These are phyloP conservation scores for Xiphophorus maculatus DNA, from an alignment of 2,113 vertebrate species.

Conservation along the genomic window DNA sequence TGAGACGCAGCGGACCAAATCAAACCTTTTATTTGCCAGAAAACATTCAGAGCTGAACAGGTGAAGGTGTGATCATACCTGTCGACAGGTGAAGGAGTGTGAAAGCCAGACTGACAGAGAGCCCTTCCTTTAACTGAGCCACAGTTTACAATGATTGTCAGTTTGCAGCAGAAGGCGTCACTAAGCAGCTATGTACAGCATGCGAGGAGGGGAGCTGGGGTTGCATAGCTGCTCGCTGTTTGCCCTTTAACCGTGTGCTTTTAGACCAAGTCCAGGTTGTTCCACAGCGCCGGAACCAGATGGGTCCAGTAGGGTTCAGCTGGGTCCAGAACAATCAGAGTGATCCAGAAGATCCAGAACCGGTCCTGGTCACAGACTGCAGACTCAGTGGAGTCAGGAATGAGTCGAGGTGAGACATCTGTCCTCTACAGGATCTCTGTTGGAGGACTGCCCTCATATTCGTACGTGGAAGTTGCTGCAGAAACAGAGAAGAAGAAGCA, in stretches of 20 bases:
- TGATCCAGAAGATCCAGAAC: conserved; percentile 1
- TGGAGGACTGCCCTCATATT: conserved; percentile 82
- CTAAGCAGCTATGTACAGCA: conserved; percentile 71
- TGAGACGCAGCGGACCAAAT: conserved; percentile 62
- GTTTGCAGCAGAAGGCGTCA: conserved; percentile 77
- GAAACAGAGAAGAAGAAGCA: conserved; percentile 5
- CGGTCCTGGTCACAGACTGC: conserved; percentile 49
- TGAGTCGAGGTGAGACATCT: not conserved
- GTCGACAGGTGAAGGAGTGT: conserved; percentile 58
- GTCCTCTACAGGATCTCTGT: conserved; percentile 12
- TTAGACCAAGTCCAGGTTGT: conserved; percentile 19
- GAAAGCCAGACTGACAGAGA: conserved; percentile 75
- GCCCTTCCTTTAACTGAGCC: conserved; percentile 84
- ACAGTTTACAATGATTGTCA: conserved; percentile 88
- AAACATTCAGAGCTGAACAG: conserved; percentile 47
- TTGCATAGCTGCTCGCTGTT: conserved; percentile 85
- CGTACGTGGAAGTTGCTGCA: conserved; percentile 95
- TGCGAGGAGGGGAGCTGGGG: conserved; percentile 77
- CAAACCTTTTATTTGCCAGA: conserved; percentile 67
- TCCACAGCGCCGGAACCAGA: not conserved
- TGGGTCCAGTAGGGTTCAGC: conserved; percentile 32
- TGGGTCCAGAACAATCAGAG: conserved; percentile 38
- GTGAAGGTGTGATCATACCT: conserved; percentile 39
- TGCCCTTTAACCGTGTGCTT: conserved; percentile 79
- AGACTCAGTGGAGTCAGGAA: conserved; percentile 30